phyloP scores from a whole-genome alignment of 2,888 invertebrate species.

The Napeogenes inachia region DNA sequence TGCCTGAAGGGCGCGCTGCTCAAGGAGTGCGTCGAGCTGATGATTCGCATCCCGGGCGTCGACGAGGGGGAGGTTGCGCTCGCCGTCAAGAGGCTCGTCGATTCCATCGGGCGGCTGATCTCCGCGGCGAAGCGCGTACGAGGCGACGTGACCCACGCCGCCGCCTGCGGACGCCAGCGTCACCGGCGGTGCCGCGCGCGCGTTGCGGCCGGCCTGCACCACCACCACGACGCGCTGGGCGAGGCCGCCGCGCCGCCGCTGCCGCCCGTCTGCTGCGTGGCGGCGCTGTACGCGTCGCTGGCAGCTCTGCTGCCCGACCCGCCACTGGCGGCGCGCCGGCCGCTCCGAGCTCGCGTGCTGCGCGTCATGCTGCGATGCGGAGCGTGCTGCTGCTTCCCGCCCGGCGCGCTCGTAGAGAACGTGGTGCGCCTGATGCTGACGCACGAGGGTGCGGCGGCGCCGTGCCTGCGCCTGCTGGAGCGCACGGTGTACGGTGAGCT shows the following conservation, averaged over 20 bases:
- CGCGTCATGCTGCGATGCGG: constrained; percentile 77
- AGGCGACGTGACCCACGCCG: constrained; percentile 75
- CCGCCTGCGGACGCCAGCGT: constrained; percentile 68
- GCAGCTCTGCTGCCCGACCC: constrained; percentile 68
- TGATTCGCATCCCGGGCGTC: constrained; percentile 69
- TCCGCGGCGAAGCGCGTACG: constrained; percentile 76
- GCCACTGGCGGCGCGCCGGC: constrained; percentile 50
- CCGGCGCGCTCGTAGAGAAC: constrained; percentile 68
- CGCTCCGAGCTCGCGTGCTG: constrained; percentile 67
- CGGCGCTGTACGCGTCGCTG: constrained; percentile 75
- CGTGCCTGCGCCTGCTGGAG: constrained; percentile 75
- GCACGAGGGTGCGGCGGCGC: constrained; percentile 53
- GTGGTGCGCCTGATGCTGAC: constrained; percentile 69
- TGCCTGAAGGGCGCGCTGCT: constrained; percentile 77
- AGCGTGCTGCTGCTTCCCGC: constrained; percentile 80
- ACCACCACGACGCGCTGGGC: constrained; percentile 79
- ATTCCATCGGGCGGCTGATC: constrained; percentile 75
- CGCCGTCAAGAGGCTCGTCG: constrained; percentile 74
- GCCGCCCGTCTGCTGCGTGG: constrained; percentile 74
- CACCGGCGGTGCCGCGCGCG: constrained; percentile 72
- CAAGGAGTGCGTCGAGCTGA: constrained; percentile 73
- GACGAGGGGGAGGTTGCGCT: constrained; percentile 55
- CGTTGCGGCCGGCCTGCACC: constrained; percentile 70
- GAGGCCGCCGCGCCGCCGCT: constrained; percentile 57
- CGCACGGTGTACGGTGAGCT: constrained; percentile 78